These are phyloP conservation scores for Eurytoma californica DNA, from an alignment of 2,888 invertebrate genomes.

Conservation along the genomic window DNA sequence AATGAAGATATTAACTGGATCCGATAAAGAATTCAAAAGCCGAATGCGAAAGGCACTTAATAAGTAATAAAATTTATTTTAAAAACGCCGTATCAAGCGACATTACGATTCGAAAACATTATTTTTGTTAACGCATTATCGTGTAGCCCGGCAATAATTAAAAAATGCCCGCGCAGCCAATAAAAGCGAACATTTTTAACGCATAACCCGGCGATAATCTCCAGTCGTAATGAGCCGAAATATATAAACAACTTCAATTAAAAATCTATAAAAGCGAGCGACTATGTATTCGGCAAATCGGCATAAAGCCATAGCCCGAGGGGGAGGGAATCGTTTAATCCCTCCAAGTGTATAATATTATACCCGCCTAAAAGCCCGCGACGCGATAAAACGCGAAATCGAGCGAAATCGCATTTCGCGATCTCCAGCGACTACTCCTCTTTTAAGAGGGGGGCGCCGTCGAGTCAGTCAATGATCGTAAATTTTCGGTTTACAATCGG, in stretches of 20 bases:
- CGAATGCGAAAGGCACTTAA: not conserved
- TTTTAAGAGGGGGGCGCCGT: slow-evolving; percentile 14
- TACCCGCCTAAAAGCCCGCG: slow-evolving; percentile 8
- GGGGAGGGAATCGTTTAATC: slow-evolving; percentile 30
- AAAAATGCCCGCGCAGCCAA: slow-evolving; percentile 9
- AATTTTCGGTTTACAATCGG: slow-evolving; percentile 66
- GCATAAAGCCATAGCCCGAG: not conserved
- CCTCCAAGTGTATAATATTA: slow-evolving; percentile 21
- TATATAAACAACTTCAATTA: slow-evolving; percentile 39
- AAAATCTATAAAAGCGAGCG: slow-evolving; percentile 44
- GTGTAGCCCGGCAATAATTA: slow-evolving; percentile 31
- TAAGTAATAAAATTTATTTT: slow-evolving; percentile 22
- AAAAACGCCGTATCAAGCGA: not conserved
- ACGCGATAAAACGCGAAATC: slow-evolving; percentile 25
- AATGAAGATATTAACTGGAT: not conserved
- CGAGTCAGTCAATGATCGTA: slow-evolving; percentile 59
- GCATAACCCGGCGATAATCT: slow-evolving; percentile 13
- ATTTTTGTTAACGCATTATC: slow-evolving; percentile 33
- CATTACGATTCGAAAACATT: slow-evolving; percentile 1
- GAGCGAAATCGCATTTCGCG: slow-evolving; percentile 30
- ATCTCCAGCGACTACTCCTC: slow-evolving; percentile 29
- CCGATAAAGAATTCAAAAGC: not conserved
- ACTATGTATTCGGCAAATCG: slow-evolving; percentile 13
- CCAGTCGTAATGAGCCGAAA: slow-evolving; percentile 25
- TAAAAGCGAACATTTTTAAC: slow-evolving; percentile 38